Evolutionary conservation across 2,888 invertebrate genomes (phyloP), one percentile per base, ranked within the genome.

Genomic region (Xanthia icteritia): DNA sequence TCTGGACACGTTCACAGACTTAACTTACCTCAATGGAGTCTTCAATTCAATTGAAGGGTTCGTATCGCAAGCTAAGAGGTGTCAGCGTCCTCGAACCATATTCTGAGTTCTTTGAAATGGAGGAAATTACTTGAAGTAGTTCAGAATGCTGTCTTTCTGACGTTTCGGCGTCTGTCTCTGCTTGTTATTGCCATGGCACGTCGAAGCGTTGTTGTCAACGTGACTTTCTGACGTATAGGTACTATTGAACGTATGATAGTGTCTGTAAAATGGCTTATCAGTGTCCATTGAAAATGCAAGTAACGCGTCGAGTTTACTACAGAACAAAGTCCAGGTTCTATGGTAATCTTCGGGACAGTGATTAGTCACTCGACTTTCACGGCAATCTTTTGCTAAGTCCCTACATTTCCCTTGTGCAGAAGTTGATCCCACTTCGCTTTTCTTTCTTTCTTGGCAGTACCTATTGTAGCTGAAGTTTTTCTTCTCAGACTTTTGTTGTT

Each of bases 21-120:
- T 77, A 69, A 86, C 88, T 88, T 91, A 83, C 91, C 90, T 92
- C 92, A 92, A 87, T 88, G 75, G 85, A 86, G 77, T 83, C 77
- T 65, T 80, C 77, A 76, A 88, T 84, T 77, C 76, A 74, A 85
- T 83, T 77, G 73, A 84, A 84, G 80, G 74, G 79, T 70, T 66
- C 39, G 60, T 54, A 51, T 78, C 15, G 54, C 45, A 45, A 77
- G 58, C 60, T 27, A 48, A 51, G 23, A 51, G 48, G 36, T 45
- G 36, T 58, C 48, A 63, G 68, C 42, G 36, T 66, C 54, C 45
- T 31, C 27, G n/a, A 54, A 48, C 20, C 36, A 60, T 64, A 68
- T 64, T 69, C 51, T 13, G 15, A 73, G 23, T 9, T 45, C 15
- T 31, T 42, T n/a, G 6, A 68, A 67, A 79, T 58, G 31, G 36